phyloP scores from a whole-genome alignment of 2,797 vertebrate species.

The Urosaurus nigricauda region DNA sequence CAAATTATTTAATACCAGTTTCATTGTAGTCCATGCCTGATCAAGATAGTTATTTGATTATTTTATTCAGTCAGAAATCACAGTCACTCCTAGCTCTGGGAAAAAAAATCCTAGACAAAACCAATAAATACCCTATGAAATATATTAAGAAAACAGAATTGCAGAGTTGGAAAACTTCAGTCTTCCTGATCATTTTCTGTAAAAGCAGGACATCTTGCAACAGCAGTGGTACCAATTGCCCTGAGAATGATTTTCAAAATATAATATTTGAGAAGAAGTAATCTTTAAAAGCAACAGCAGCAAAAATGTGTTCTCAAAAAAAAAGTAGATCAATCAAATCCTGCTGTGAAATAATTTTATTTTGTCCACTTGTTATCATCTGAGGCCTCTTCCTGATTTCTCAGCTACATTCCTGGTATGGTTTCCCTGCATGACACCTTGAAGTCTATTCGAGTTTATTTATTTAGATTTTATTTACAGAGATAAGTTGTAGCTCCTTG shows the following conservation, averaged over 20 bases:
- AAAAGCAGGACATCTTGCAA: conserved; percentile 32
- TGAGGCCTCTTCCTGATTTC: conserved; percentile 65
- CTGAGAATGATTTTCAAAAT: conserved; percentile 40
- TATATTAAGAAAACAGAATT: conserved; percentile 26
- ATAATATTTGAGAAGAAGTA: not conserved
- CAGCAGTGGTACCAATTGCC: not conserved
- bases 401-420: conserved; percentile 61
- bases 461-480: conserved; percentile 78
- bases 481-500: conserved; percentile 76
- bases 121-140: conserved; percentile 34
- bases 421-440: conserved; percentile 63
- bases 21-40: not conserved
- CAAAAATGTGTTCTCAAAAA: not conserved
- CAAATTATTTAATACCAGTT: conserved; percentile 2
- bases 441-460: conserved; percentile 69
- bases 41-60: not conserved
- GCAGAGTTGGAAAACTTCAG: conserved; percentile 36
- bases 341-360: conserved; percentile 61
- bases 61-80: not conserved
- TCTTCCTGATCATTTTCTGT: conserved; percentile 28
- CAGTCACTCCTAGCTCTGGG: not conserved
- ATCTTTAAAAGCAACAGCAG: conserved; percentile 23
- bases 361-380: conserved; percentile 63
- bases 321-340: conserved; percentile 38
- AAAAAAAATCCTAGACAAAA: conserved; percentile 8